Evolutionary conservation across 2,113 vertebrate genomes (phyloP), one percentile per base, ranked within the genome.

Genomic region (Coryphaenoides rupestris): DNA sequence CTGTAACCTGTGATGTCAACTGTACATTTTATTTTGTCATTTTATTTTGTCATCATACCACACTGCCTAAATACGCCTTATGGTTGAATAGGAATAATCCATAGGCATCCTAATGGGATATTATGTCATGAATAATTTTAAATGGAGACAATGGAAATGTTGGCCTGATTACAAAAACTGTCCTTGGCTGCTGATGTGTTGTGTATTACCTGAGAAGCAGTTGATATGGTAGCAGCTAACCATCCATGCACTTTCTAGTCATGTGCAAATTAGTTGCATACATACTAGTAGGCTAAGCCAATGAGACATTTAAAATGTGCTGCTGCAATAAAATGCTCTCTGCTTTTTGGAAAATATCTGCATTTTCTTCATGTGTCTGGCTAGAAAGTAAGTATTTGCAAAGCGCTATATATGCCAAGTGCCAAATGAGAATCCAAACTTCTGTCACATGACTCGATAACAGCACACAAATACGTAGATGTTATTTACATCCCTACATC

Each of bases 241-340:
- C 75, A 74, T 76, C 53, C 80, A 74, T 85, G 80, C 84, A 71
- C 80, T 82, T 77, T 85, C 80, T 84, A 80, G 81, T 81, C 78
- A 62, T 85, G 79, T 83, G 84, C 85, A 72, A 72, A 85, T 73
- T 66, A 60, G 67, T 84, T 73, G 78, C 66, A 50, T 55, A 40
- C 19, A 15, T 56, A 66, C 33, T 73, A 72, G 82, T 72, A 80
- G 79, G 76, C 73, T 78, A 66, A 87, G 86, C 81, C 82, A 86
- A 84, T 83, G 69, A 81, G 65, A 68, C 84, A 75, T 80, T 78
- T 79, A 78, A 85, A 88, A 83, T 85, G 78, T 75, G 69, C 70
- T 49, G 66, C 73, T 84, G 74, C 73, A 89, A 90, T 82, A 61
- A 88, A 86, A 71, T 84, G 76, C 82, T 84, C 81, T 87, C 71